Conservation (phyloP, 1,140 invertebrate species). For the Spodoptera frugiperda region DNA sequence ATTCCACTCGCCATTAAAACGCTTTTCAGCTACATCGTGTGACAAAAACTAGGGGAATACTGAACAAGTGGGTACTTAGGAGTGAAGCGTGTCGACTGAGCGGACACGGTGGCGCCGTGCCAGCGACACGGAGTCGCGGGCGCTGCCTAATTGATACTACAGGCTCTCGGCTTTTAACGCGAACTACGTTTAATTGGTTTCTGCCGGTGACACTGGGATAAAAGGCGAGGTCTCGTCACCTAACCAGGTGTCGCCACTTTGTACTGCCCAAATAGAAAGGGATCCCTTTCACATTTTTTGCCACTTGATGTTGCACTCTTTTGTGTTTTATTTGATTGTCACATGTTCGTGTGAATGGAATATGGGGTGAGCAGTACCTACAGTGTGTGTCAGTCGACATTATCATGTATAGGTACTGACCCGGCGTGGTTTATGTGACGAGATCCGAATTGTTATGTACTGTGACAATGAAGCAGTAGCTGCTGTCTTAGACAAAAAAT, state of each 20-base stretch:
- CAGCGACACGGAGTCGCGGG: constrained; percentile 7
- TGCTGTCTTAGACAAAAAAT: no score
- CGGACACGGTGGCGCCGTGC: constrained; percentile 27
- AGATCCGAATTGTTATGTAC: no score
- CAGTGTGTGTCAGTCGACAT: no score
- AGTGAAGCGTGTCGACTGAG: constrained; percentile 12
- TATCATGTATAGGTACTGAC: no score
- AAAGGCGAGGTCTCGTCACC: constrained; percentile 12
- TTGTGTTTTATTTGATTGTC: no score
- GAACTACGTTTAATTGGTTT: constrained; percentile 45
- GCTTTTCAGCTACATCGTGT: constrained; percentile 25
- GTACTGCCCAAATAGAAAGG: background rate
- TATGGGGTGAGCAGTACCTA: no score
- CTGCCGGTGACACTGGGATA: constrained; percentile 22
- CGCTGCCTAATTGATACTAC: constrained; percentile 38
- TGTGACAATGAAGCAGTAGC: no score
- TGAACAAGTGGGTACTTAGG: constrained; percentile 37
- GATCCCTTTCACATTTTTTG: background rate
- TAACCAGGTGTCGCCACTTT: background rate
- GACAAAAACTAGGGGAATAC: constrained; percentile 16
- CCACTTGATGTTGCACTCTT: background rate
- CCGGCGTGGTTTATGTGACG: no score
- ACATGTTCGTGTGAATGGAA: no score
- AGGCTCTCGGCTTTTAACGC: constrained; percentile 31
- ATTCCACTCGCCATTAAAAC: constrained; percentile 31